phyloP scores from a whole-genome alignment of 2,888 invertebrate genomes.

The Drosophila borealis region DNA sequence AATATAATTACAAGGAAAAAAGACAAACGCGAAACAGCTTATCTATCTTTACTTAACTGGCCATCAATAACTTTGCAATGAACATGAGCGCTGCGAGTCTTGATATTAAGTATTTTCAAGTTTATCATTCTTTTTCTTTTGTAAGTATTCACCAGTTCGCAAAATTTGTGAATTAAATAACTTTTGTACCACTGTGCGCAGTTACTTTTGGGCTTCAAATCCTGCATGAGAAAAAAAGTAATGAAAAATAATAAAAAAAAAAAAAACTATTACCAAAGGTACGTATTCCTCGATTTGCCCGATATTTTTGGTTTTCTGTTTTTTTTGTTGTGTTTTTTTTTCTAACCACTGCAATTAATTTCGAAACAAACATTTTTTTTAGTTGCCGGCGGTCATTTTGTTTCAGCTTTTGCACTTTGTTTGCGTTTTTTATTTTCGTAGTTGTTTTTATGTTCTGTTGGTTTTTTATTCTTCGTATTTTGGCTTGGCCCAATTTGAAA shows the following conservation, averaged over 20 bases:
- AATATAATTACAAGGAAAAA: no score
- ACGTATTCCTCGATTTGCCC: conserved; percentile 16
- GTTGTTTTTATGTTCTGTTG: conserved; percentile 4
- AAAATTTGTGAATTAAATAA: no score
- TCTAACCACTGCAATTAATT: conserved; percentile 71
- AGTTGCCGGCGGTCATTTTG: conserved; percentile 68
- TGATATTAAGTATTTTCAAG: background rate
- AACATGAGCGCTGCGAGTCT: background rate
- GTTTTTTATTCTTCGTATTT: conserved; percentile 22
- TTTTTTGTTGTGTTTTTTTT: conserved; percentile 10
- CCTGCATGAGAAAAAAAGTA: background rate
- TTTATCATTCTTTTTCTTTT: background rate
- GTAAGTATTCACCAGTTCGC: conserved; percentile 1
- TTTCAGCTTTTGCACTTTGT: conserved; percentile 46
- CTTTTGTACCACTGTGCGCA: conserved; percentile 20
- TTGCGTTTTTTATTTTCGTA: conserved; percentile 34
- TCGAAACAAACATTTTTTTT: conserved; percentile 59
- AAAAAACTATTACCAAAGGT: conserved; percentile 3
- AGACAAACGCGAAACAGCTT: no score
- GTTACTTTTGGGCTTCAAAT: conserved; percentile 10
- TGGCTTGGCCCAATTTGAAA: conserved; percentile 72
- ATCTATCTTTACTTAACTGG: no score
- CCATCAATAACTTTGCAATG: background rate
- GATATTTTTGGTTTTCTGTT: conserved; percentile 13
- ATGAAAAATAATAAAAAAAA: no score